Evolutionary conservation across 2,888 invertebrate species (phyloP).

Genomic region (Alviniconcha strummeri): DNA sequence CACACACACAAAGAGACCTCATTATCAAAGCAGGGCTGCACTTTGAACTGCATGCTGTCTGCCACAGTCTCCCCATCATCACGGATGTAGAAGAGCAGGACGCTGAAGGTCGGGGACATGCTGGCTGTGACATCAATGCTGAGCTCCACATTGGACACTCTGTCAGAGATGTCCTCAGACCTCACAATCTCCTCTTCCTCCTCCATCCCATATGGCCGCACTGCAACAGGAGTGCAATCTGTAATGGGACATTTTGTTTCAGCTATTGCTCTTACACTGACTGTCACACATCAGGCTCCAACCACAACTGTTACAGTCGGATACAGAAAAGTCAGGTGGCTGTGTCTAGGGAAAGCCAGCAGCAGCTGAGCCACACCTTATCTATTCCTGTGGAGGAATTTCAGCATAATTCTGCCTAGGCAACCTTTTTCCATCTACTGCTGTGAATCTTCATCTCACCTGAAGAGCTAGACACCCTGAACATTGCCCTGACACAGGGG

Average conservation of each 20-base stretch:
- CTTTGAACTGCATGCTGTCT: constrained; percentile 77
- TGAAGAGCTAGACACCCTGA: no score
- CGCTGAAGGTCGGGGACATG: constrained; percentile 64
- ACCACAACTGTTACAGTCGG: no score
- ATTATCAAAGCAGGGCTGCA: constrained; percentile 79
- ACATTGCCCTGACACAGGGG: no score
- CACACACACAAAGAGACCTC: constrained; percentile 74
- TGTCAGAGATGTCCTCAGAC: constrained; percentile 34
- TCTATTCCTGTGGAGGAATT: no score
- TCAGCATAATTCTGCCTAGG: no score
- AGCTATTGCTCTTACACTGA: no score
- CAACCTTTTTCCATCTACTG: no score
- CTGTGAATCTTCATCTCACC: no score
- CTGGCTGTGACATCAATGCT: constrained; percentile 45
- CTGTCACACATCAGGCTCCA: no score
- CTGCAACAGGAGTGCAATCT: not conserved
- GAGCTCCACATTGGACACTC: constrained; percentile 47
- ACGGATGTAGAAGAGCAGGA: constrained; percentile 77
- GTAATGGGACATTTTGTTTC: not conserved
- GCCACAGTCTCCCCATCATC: constrained; percentile 78
- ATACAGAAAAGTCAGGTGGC: no score
- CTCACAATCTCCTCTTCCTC: constrained; percentile 29
- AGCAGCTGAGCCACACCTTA: no score
- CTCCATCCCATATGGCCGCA: not conserved
- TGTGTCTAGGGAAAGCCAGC: no score